Conservation (phyloP, 2,113 vertebrate genomes). For the Turnix velox region DNA sequence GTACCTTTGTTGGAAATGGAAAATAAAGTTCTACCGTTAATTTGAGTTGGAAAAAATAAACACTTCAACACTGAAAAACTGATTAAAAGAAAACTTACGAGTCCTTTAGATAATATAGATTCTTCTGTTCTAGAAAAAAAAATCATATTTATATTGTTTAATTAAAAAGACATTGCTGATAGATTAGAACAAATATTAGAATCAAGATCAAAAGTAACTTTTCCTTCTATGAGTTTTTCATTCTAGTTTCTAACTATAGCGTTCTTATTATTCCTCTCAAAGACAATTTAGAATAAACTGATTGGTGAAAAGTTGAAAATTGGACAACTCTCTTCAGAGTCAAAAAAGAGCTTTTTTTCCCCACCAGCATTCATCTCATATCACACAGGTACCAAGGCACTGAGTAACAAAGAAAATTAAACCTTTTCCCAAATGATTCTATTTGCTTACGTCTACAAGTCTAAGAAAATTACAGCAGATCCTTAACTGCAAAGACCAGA, state of each 20-base stretch:
- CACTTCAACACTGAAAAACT: not conserved
- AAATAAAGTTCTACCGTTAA: not conserved
- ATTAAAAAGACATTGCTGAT: not conserved
- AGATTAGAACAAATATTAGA: not conserved
- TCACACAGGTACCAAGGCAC: not conserved
- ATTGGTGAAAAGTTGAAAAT: not conserved
- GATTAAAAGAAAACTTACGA: conserved; percentile 77
- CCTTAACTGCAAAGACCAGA: not conserved
- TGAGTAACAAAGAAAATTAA: not conserved
- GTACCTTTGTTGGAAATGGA: not conserved
- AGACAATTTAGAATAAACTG: not conserved
- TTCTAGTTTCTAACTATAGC: not conserved
- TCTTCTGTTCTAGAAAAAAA: conserved; percentile 84
- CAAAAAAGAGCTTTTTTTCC: not conserved
- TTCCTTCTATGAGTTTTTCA: not conserved
- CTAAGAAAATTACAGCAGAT: not conserved
- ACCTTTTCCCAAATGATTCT: not conserved
- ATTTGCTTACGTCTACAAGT: not conserved
- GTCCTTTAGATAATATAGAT: conserved; percentile 87
- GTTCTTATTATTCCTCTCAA: not conserved
- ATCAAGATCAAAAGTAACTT: not conserved
- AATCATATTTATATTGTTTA: not conserved
- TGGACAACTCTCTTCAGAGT: not conserved
- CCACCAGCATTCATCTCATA: not conserved
- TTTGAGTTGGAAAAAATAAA: not conserved